Conservation (phyloP, 2,113 vertebrate genomes). For the Irena cyanogastra region DNA sequence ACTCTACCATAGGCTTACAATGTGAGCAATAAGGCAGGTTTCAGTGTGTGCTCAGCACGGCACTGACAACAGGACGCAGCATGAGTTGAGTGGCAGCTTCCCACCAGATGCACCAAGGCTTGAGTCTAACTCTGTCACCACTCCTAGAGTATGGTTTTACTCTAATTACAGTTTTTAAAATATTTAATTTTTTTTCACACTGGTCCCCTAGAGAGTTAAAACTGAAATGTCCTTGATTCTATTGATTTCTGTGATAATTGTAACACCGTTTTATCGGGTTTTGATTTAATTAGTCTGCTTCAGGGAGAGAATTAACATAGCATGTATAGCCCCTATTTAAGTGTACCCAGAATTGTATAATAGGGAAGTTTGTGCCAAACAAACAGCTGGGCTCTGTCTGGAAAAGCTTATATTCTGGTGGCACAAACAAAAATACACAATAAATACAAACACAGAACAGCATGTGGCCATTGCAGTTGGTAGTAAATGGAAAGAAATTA, state of each 20-base stretch:
- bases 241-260: neutral
- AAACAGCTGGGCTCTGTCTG: neutral
- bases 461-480: neutral
- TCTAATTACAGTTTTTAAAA: neutral
- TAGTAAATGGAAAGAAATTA: neutral
- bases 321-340: neutral
- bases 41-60: neutral
- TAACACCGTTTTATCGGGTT: neutral
- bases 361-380: neutral
- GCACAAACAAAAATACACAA: neutral
- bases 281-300: conserved; percentile 15
- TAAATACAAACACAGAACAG: conserved; percentile 7
- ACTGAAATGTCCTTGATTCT: neutral
- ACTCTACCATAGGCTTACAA: neutral
- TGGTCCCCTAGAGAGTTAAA: neutral
- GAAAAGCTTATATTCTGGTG: neutral
- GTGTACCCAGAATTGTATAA: neutral
- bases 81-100: neutral
- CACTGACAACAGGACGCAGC: no score
- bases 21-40: neutral
- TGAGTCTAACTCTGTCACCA: neutral
- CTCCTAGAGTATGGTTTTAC: neutral
- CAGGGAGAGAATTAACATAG: neutral
- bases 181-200: neutral
- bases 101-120: no score